Conservation (phyloP, 2,797 vertebrate genomes). For the Spinus pinus region DNA sequence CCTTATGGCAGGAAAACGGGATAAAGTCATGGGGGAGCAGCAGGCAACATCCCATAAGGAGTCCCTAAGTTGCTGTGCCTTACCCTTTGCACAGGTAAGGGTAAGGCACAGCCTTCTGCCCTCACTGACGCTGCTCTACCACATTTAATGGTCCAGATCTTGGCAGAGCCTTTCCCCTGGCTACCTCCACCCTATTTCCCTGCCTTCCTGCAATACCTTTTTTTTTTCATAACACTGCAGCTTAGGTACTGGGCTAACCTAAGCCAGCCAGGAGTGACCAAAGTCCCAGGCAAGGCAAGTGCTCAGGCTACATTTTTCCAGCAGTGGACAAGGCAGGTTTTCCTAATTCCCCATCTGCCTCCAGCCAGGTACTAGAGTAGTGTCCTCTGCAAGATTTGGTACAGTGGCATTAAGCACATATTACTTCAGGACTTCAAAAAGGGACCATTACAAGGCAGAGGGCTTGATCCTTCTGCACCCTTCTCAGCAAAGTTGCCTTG, state of each 20-base stretch:
- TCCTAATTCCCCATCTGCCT: background rate
- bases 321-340: background rate
- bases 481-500: background rate
- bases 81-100: background rate
- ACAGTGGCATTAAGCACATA: background rate
- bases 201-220: background rate
- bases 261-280: rapidly evolving
- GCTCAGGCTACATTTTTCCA: background rate
- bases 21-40: background rate
- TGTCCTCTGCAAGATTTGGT: rapidly evolving
- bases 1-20: background rate
- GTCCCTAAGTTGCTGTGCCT: background rate
- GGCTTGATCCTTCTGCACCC: background rate
- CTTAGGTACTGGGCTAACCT: background rate
- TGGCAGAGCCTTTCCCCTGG: background rate
- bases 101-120: background rate
- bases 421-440: background rate
- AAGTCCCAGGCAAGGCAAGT: background rate
- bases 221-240: background rate
- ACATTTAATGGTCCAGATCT: rapidly evolving
- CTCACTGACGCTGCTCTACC: background rate
- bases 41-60: background rate
- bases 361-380: background rate
- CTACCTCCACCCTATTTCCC: background rate
- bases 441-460: background rate